Percentiles rank a stretch among this genome's conserved stretches.
Evolutionary conservation across 2,113 vertebrate genomes (phyloP).

Genomic region (Gobio gobio): DNA sequence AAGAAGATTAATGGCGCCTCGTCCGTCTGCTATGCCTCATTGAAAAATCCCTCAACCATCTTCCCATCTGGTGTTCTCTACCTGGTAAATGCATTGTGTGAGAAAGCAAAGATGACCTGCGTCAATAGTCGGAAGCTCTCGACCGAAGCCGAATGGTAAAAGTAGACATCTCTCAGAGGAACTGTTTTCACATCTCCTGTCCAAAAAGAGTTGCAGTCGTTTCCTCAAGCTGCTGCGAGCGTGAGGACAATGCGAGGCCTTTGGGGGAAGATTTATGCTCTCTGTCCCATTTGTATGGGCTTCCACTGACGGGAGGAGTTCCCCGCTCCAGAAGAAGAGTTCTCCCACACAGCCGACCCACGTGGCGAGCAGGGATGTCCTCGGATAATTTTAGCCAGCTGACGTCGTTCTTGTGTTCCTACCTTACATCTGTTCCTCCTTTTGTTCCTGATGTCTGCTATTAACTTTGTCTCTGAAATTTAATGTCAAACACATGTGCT

Average conservation of each 20-base stretch:
- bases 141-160: constrained; percentile 58
- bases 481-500: constrained; percentile 40
- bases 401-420: constrained; percentile 50
- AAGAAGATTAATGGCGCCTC: constrained; percentile 28
- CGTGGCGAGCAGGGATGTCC: constrained; percentile 65
- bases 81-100: not conserved
- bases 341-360: constrained; percentile 50
- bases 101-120: not conserved
- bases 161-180: constrained; percentile 58
- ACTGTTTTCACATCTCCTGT: constrained; percentile 62
- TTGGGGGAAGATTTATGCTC: constrained; percentile 60
- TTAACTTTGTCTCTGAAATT: constrained; percentile 33
- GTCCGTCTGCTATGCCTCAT: not conserved
- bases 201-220: constrained; percentile 66
- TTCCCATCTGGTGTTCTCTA: constrained; percentile 24
- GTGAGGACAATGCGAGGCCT: constrained; percentile 60
- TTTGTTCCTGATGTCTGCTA: constrained; percentile 44
- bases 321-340: constrained; percentile 53
- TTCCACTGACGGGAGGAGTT: constrained; percentile 64
- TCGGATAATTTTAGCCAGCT: constrained; percentile 56
- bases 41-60: constrained; percentile 17
- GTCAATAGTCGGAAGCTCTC: constrained; percentile 70
- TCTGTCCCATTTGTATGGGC: constrained; percentile 55
- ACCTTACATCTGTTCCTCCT: constrained; percentile 45
- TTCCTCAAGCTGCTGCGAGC: constrained; percentile 63